Conservation (phyloP, 2,797 vertebrate genomes). For the Serranus cabrilla region DNA sequence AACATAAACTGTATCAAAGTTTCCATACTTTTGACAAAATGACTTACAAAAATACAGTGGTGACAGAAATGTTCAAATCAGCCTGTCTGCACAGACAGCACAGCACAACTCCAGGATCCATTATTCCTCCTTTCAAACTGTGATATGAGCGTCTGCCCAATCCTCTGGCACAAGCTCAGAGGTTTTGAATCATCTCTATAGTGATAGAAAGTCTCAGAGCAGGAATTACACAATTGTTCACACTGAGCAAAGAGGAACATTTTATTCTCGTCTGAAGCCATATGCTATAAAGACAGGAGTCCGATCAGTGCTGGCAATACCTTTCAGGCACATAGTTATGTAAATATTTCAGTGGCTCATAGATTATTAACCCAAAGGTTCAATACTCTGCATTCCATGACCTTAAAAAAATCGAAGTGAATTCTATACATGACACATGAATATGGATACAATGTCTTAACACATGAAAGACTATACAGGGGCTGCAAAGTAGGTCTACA, state of each 20-base stretch:
- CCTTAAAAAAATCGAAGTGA: neutral
- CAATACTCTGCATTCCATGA: neutral
- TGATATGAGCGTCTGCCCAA: conserved; percentile 39
- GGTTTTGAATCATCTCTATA: conserved; percentile 51
- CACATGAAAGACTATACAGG: neutral
- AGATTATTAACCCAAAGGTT: conserved; percentile 4
- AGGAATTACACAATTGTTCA: conserved; percentile 76
- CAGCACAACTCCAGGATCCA: neutral
- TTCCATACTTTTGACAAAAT: no score
- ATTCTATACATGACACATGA: neutral
- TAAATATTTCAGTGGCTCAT: conserved; percentile 12
- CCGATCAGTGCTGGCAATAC: neutral
- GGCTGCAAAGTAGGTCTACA: no score
- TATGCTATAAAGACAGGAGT: conserved; percentile 34
- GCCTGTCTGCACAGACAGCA: neutral
- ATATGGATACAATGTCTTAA: neutral
- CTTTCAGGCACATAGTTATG: conserved; percentile 8
- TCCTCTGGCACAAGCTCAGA: conserved; percentile 31
- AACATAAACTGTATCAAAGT: no score
- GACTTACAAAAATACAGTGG: no score
- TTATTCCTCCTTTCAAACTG: conserved; percentile 20
- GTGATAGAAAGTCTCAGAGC: conserved; percentile 44
- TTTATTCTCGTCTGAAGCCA: conserved; percentile 46
- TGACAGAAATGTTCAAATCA: conserved; percentile 9
- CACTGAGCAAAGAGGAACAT: conserved; percentile 55